Evolutionary conservation across 2,113 vertebrate genomes (phyloP), one percentile per base, ranked within the genome.

Genomic region (Cynocephalus volans): DNA sequence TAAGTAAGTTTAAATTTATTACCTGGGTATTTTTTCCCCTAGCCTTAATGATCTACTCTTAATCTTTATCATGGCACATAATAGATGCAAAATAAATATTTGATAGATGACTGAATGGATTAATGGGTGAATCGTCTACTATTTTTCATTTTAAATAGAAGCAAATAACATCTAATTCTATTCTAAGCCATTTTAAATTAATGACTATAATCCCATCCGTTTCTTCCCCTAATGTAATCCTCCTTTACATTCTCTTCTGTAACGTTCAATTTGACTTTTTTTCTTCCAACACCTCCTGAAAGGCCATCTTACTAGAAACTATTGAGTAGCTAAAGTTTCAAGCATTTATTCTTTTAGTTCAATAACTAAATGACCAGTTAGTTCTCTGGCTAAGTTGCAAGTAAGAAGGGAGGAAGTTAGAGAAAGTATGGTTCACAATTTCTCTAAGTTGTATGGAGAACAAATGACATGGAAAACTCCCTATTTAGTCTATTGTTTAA

Each of bases 331-430:
- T 96, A 90, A 96, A 88, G 26, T 23, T 95, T 96, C 83, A 93
- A 96, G 96, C 88, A 77, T 86, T 95, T 91, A 79, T 48, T 62
- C 64, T 0, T 84, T 76, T 72, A 81, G 67, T 56, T 60, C 24
- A 77, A 17, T 97, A 67, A 82, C 75, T 95, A 4, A 64, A 92
- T 85, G 76, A 96, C 73, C 10, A 94, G 41, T 41, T 41, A 65
- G 13, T 64, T 17, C 82, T 92, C 96, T 98, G 96, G 96, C 92
- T 90, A 95, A 95, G 45, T 31, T 97, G 97, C 92, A 95, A 79
- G 41, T 60, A 96, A 72, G 58, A 97, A 86, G 21, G 1, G 1
- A 93, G 33, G 58, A 15, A 88, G 96, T 94, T 69, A 77, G 12
- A 54, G 18, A 82, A 36, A 86, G 65, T 41, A 3, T 14, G 48